Conservation (phyloP, 2,888 invertebrate species). For the Entomobrya proxima region DNA sequence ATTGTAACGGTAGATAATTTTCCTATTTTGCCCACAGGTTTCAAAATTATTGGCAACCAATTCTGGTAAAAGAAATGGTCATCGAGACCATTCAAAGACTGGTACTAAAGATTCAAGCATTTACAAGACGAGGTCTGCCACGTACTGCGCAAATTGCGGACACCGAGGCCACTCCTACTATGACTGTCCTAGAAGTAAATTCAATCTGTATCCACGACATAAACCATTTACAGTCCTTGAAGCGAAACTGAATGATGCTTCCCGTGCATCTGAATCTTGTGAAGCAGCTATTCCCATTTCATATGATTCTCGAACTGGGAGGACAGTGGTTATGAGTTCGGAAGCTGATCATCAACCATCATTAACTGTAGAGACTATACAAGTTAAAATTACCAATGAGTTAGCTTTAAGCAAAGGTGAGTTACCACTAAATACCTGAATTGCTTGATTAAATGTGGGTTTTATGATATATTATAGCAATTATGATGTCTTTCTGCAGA, state of each 20-base stretch:
- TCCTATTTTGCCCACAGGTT: neutral
- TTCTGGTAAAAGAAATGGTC: no score
- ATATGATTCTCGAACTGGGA: constrained; percentile 26
- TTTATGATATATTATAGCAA: no score
- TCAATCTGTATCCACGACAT: constrained; percentile 50
- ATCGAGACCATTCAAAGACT: neutral
- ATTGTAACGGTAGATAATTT: neutral
- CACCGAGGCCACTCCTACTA: constrained; percentile 60
- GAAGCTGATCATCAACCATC: neutral
- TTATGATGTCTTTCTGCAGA: no score
- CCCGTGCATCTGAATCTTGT: neutral
- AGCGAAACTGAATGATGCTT: neutral
- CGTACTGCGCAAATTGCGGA: constrained; percentile 63
- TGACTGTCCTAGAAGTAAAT: constrained; percentile 38
- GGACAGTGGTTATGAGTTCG: constrained; percentile 26
- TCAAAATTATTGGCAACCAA: no score
- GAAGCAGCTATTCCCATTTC: constrained; percentile 5
- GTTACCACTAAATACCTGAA: neutral
- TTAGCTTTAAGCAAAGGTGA: neutral
- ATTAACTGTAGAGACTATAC: constrained; percentile 42
- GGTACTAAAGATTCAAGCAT: neutral
- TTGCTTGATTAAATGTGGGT: neutral
- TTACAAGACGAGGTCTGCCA: constrained; percentile 18
- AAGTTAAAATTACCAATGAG: constrained; percentile 61
- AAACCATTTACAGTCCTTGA: constrained; percentile 50